Evolutionary conservation across 2,888 invertebrate genomes (phyloP), one percentile per base, ranked within the genome.

Genomic region (Galeruca laticollis): DNA sequence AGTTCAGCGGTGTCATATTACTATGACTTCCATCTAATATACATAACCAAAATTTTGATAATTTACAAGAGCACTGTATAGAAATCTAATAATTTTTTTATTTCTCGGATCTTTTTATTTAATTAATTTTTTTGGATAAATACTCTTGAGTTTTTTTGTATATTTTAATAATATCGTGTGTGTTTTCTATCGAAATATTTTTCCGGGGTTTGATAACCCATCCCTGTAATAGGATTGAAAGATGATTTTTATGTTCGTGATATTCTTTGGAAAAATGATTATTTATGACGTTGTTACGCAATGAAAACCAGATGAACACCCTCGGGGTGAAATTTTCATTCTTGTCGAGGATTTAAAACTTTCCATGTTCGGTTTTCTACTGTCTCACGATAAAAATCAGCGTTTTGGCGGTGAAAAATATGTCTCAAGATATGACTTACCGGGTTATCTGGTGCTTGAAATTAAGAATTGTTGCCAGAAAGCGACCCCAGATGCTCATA

Each of bases 361-460:
- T 74, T 73, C 74, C 71, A 73, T 74, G 13, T 31, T 56, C 71
- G 73, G 71, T 73, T 66, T 73, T 71, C 70, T 70, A 47, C 60
- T 75, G 75, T 76, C 72, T 70, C 72, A 65, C 73, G 76, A 74
- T 78, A 74, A 76, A 78, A 78, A 78, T 79, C 77, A 78, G 72
- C 73, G 71, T 59, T 68, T 68, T 62, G 56, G 49, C 62, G 67
- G 70, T 64, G 49, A 49, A 68, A 75, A 73, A 76, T 69, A 76
- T 77, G 76, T 78, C 78, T 69, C 72, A 62, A 68, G 75, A 74
- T 76, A 77, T 76, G 75, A 80, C 74, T 77, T 77, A 79, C 76
- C 76, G 73, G 69, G 71, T 76, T 76, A 75, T 77, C 74, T 73
- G 74, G 72, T 73, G 71, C 63, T 73, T 61, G 70, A 76, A 78